Percentiles rank a stretch among this genome's conserved stretches.
Evolutionary conservation across 1,140 invertebrate genomes (phyloP).

Genomic region (Bombus sylvicola): DNA sequence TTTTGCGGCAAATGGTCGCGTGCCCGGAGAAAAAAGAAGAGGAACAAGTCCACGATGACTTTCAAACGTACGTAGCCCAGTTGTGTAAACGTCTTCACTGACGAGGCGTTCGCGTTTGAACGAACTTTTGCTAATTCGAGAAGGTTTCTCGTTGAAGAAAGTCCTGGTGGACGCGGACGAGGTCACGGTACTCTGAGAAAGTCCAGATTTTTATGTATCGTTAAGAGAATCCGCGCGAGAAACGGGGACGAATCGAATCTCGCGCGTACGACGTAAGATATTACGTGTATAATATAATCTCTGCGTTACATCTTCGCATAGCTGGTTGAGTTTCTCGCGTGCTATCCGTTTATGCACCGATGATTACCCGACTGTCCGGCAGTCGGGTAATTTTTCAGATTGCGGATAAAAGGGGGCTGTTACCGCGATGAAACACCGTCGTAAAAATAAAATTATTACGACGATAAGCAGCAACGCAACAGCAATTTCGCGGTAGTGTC

Average conservation of each 20-base stretch:
- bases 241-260: neutral
- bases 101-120: neutral
- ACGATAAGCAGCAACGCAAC: neutral
- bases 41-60: neutral
- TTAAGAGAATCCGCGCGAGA: neutral
- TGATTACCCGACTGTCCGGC: neutral
- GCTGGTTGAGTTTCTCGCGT: neutral
- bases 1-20: neutral
- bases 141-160: neutral
- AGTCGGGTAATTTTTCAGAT: conserved; percentile 5
- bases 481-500: neutral
- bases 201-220: neutral
- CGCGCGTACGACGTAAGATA: neutral
- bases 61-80: neutral
- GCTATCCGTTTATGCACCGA: conserved; percentile 9
- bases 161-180: neutral
- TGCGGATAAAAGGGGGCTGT: neutral
- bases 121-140: conserved; percentile 35
- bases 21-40: neutral
- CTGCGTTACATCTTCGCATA: too few species aligned
- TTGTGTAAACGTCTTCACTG: neutral
- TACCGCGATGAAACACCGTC: neutral
- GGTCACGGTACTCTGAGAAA: neutral
- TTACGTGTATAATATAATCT: neutral
- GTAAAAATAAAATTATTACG: conserved; percentile 6